Percentiles rank a stretch among this genome's conserved stretches.
Conservation (phyloP, 1,140 invertebrate genomes). For the Drosophila yakuba region DNA sequence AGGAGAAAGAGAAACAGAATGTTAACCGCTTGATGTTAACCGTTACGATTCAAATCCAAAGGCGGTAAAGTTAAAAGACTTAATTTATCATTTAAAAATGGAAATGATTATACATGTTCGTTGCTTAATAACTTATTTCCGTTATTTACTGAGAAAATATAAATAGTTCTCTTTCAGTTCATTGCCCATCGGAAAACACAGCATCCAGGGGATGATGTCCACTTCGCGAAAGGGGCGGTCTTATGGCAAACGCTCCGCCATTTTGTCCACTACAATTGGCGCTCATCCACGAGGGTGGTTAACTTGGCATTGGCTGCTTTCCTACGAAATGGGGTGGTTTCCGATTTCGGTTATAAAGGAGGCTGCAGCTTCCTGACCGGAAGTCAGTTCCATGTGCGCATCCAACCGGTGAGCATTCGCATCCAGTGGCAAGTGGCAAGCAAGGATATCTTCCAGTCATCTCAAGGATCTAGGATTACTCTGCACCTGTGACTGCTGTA, state of each 20-base stretch:
- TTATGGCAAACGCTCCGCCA: slow-evolving; percentile 35
- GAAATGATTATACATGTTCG: too few species aligned
- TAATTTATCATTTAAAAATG: too few species aligned
- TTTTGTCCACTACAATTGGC: slow-evolving; percentile 58
- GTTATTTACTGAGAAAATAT: not conserved
- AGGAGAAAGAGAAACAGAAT: not conserved
- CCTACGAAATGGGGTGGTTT: slow-evolving; percentile 16
- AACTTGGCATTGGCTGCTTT: slow-evolving; percentile 39
- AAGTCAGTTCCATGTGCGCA: slow-evolving; percentile 45
- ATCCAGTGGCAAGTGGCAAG: not conserved
- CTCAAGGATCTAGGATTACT: not conserved
- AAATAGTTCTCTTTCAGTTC: not conserved
- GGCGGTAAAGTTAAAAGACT: not conserved
- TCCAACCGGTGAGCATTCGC: slow-evolving; percentile 42
- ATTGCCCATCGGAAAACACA: not conserved
- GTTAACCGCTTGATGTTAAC: slow-evolving; percentile 3
- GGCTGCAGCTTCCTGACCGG: slow-evolving; percentile 48
- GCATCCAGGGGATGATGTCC: slow-evolving; percentile 25
- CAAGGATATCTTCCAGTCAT: not conserved
- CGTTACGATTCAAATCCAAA: not conserved
- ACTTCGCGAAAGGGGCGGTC: slow-evolving; percentile 12
- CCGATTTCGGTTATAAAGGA: slow-evolving; percentile 57
- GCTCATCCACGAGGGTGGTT: not conserved
- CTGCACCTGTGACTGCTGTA: slow-evolving; percentile 27
- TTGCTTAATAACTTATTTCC: too few species aligned